Conservation (phyloP, 2,888 invertebrate genomes). For the Drosophila kuntzei region DNA sequence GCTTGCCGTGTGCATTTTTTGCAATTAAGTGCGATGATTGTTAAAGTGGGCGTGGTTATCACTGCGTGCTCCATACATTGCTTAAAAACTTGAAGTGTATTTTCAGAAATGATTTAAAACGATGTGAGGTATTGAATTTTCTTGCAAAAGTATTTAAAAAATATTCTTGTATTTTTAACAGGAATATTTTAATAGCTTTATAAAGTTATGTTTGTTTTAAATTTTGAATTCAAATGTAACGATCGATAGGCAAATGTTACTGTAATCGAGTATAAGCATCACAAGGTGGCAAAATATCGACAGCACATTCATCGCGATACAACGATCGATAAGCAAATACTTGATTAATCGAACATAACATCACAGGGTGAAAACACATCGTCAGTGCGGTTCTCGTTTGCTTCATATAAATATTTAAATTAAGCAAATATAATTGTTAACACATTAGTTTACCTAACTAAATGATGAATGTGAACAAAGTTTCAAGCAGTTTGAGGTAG, state of each 20-base stretch:
- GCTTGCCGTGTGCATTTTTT: constrained; percentile 6
- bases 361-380: background rate
- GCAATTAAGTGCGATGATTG: background rate
- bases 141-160: background rate
- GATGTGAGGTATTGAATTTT: background rate
- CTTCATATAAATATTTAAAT: constrained; percentile 1
- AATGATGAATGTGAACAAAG: background rate
- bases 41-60: background rate
- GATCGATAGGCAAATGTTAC: constrained; percentile 1
- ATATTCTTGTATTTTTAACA: too few species aligned
- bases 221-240: background rate
- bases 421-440: background rate
- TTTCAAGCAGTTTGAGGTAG: background rate
- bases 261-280: background rate
- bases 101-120: background rate
- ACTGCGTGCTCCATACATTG: background rate
- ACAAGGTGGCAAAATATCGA: background rate
- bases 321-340: constrained; percentile 2
- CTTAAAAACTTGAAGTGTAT: background rate
- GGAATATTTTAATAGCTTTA: too few species aligned
- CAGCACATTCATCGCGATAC: background rate
- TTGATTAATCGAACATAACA: constrained; percentile 1
- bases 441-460: background rate
- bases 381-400: too few species aligned
- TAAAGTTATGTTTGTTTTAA: background rate